Evolutionary conservation across 2,888 invertebrate genomes (phyloP).

Genomic region (Ceratothoa steindachneri): DNA sequence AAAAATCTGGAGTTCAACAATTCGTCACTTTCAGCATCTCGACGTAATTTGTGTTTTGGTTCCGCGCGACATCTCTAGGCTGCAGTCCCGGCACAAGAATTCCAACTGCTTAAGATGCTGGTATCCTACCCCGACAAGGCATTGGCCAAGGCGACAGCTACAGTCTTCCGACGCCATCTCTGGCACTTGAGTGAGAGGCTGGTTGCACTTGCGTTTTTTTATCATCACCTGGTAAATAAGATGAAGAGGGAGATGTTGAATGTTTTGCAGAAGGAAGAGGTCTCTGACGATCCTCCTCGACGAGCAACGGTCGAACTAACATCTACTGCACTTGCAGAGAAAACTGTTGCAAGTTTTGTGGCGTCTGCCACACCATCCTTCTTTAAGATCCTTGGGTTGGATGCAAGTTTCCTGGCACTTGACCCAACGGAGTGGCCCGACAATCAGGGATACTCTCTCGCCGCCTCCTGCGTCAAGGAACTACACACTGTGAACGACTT

Average conservation of each 20-base stretch:
- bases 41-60: neutral
- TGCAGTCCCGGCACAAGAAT: neutral
- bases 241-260: neutral
- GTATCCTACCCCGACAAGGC: neutral
- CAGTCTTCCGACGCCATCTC: neutral
- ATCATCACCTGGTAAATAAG: neutral
- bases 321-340: too few species aligned
- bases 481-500: too few species aligned
- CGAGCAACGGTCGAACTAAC: too few species aligned
- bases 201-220: neutral
- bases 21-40: neutral
- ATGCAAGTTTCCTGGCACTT: too few species aligned
- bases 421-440: too few species aligned
- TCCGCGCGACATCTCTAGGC: neutral
- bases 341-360: too few species aligned
- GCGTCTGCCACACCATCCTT: too few species aligned
- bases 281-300: too few species aligned
- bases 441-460: too few species aligned
- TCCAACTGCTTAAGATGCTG: neutral
- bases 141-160: neutral
- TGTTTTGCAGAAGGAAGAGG: neutral
- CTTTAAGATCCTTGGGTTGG: too few species aligned
- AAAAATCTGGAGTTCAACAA: neutral
- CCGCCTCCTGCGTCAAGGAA: too few species aligned
- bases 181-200: neutral